Percentiles rank a stretch among this genome's conserved stretches.
phyloP scores from a whole-genome alignment of 2,113 vertebrate species.

The Planiliza haematocheilus region DNA sequence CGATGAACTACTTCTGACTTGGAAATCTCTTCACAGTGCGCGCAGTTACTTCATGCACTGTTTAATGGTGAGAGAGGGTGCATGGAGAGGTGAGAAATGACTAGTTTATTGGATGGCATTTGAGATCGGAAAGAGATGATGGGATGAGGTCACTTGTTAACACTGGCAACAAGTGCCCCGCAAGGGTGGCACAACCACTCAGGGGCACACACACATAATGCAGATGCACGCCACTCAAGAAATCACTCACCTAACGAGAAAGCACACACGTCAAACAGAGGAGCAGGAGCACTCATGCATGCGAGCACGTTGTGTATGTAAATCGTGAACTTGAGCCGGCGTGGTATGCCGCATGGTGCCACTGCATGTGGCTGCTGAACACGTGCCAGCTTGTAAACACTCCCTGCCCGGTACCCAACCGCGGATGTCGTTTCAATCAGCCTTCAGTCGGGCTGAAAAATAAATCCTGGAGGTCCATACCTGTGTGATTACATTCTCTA shows the following conservation, averaged over 20 bases:
- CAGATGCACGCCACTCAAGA: slow-evolving; percentile 24
- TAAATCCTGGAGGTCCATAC: slow-evolving; percentile 76
- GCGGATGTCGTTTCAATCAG: slow-evolving; percentile 69
- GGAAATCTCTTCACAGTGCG: slow-evolving; percentile 37
- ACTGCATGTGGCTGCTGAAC: slow-evolving; percentile 68
- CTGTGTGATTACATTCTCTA: slow-evolving; percentile 77
- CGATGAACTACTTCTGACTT: slow-evolving; percentile 28
- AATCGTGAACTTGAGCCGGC: slow-evolving; percentile 38
- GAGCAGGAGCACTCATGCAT: slow-evolving; percentile 38
- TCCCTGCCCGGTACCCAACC: slow-evolving; percentile 51
- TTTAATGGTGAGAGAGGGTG: slow-evolving; percentile 53
- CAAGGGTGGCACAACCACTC: slow-evolving; percentile 59
- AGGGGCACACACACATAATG: slow-evolving; percentile 41
- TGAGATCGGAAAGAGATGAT: slow-evolving; percentile 63
- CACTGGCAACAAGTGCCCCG: slow-evolving; percentile 64
- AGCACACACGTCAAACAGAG: slow-evolving; percentile 37
- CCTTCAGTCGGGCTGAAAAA: slow-evolving; percentile 69
- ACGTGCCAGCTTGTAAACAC: slow-evolving; percentile 69
- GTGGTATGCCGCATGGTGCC: slow-evolving; percentile 42
- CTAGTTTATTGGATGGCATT: slow-evolving; percentile 65
- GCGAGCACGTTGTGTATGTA: slow-evolving; percentile 49
- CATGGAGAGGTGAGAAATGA: slow-evolving; percentile 70
- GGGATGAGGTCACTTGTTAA: slow-evolving; percentile 77
- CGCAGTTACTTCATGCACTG: slow-evolving; percentile 33
- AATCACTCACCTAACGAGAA: slow-evolving; percentile 40